Evolutionary conservation across 1,140 invertebrate species (phyloP).

Genomic region (Drosophila dunni): DNA sequence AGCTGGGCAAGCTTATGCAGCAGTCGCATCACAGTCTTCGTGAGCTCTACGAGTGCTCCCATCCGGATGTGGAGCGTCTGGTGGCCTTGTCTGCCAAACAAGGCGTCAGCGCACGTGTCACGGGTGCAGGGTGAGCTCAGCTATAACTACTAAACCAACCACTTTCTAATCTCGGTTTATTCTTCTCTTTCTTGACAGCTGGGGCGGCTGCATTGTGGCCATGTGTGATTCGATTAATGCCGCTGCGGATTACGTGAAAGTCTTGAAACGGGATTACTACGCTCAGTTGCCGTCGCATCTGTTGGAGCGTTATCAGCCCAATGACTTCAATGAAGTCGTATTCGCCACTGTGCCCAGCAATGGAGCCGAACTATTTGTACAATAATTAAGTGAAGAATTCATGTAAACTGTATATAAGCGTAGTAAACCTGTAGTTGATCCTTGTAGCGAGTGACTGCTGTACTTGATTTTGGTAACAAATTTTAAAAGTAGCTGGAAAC

Average conservation of each 20-base stretch:
- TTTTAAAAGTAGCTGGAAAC: not conserved
- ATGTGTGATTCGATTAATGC: conserved; percentile 89
- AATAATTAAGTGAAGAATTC: conserved; percentile 29
- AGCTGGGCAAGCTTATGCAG: conserved; percentile 94
- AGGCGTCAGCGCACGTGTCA: conserved; percentile 94
- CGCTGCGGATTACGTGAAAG: conserved; percentile 89
- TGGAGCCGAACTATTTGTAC: conserved; percentile 85
- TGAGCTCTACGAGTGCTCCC: conserved; percentile 97
- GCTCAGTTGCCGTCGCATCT: conserved; percentile 84
- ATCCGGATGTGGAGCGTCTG: conserved; percentile 93
- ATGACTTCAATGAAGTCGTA: conserved; percentile 85
- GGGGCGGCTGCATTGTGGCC: conserved; percentile 98
- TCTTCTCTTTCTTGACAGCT: conserved; percentile 86
- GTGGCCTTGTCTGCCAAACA: conserved; percentile 91
- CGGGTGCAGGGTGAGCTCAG: conserved; percentile 92
- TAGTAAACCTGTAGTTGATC: conserved; percentile 10
- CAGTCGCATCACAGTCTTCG: conserved; percentile 94
- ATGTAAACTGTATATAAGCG: not conserved
- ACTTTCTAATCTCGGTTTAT: conserved; percentile 5
- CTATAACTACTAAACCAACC: not conserved
- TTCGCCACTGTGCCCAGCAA: conserved; percentile 87
- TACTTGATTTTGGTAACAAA: not conserved
- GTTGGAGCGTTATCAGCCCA: conserved; percentile 68
- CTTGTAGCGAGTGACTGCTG: not conserved
- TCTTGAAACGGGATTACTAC: conserved; percentile 90